Conservation (phyloP, 2,888 invertebrate genomes). For the Bombylius major region DNA sequence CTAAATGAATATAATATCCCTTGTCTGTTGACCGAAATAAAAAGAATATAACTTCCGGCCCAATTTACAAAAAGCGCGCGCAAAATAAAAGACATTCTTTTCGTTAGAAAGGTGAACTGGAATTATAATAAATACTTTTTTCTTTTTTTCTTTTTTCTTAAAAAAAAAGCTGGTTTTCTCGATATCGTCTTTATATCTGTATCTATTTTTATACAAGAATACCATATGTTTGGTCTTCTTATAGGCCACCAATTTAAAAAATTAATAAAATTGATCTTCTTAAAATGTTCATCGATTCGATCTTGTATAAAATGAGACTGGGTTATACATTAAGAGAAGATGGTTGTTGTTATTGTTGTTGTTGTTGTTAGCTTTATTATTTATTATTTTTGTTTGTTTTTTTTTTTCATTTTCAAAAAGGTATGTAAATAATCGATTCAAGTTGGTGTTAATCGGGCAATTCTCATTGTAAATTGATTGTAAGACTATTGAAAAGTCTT, state of each 20-base stretch:
- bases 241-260: not conserved
- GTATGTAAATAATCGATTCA: slow-evolving; percentile 17
- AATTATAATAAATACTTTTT: not conserved
- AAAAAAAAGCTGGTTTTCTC: no score
- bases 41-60: not conserved
- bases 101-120: not conserved
- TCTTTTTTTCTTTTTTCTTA: not conserved
- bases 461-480: slow-evolving; percentile 9
- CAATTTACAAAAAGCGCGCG: not conserved
- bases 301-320: not conserved
- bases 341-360: not conserved
- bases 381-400: no score
- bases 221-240: not conserved
- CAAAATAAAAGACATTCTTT: not conserved
- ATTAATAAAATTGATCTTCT: slow-evolving; percentile 2
- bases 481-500: slow-evolving; percentile 3
- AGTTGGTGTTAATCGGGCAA: slow-evolving; percentile 12
- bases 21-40: not conserved
- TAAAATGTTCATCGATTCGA: not conserved
- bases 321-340: not conserved
- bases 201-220: not conserved
- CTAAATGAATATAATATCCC: no score
- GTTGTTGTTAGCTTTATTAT: no score
- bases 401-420: not conserved
- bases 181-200: not conserved